Evolutionary conservation across 64 coral and sea anemone genomes (phyloP).

Genomic region (Dendronephthya gigantea): DNA sequence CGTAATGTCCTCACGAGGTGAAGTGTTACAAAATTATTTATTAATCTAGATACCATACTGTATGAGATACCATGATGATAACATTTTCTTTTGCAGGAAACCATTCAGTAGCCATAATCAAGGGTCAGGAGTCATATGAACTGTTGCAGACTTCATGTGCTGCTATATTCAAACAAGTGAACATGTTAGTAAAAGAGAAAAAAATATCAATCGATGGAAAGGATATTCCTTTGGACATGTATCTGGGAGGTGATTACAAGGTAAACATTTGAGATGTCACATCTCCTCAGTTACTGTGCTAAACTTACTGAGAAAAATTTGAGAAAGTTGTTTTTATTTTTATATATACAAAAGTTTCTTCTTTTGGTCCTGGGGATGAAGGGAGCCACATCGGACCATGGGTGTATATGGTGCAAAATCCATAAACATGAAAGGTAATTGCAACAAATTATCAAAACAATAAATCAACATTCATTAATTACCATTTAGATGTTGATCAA

Average conservation of each 20-base stretch:
- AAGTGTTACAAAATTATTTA: no score
- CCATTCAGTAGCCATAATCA: background rate
- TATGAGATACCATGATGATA: no score
- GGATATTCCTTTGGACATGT: background rate
- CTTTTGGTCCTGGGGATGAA: slow-evolving; percentile 43
- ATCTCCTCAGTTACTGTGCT: no score
- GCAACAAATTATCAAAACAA: no score
- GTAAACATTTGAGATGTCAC: no score
- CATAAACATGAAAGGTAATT: slow-evolving; percentile 44
- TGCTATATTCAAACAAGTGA: background rate
- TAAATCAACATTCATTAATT: no score
- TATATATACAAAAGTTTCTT: no score
- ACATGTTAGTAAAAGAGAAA: background rate
- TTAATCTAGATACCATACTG: no score
- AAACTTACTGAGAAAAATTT: no score
- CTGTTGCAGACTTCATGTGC: background rate
- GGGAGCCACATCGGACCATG: slow-evolving; percentile 47
- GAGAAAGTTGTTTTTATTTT: no score
- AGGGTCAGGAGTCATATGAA: background rate
- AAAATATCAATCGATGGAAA: background rate
- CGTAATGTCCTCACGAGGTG: background rate
- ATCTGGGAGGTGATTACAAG: background rate
- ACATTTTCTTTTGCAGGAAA: no score
- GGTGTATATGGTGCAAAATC: slow-evolving; percentile 64
- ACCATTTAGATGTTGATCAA: no score